Conservation (phyloP, 2,797 vertebrate genomes). For the Cephalopachus bancanus region DNA sequence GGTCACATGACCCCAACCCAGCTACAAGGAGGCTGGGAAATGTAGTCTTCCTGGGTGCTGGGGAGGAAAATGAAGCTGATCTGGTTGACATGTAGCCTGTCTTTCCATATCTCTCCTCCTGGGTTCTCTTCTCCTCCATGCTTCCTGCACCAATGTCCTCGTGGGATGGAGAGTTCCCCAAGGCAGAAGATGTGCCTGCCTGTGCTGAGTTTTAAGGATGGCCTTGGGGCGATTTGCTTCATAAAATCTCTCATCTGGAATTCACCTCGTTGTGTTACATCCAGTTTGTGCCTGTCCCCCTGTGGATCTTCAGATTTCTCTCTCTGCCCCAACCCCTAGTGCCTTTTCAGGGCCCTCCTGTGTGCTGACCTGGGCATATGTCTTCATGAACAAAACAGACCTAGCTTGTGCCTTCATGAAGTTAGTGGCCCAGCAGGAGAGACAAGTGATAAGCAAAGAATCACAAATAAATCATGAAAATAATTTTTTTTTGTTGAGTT, state of each 20-base stretch:
- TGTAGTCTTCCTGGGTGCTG: neutral
- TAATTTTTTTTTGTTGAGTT: too few relatives aligned
- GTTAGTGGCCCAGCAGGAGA: neutral
- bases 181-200: neutral
- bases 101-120: neutral
- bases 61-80: neutral
- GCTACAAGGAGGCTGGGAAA: slow-evolving; percentile 15
- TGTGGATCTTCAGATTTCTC: neutral
- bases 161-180: accelerated
- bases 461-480: accelerated
- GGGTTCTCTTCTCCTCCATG: neutral
- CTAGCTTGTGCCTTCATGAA: slow-evolving; percentile 22
- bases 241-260: neutral
- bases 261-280: neutral
- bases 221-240: neutral
- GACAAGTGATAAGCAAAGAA: neutral
- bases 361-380: neutral
- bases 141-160: neutral
- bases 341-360: neutral
- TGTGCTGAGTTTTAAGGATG: too few relatives aligned
- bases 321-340: neutral
- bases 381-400: neutral
- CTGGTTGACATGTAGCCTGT: neutral
- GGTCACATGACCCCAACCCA: neutral
- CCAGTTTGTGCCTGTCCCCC: neutral